Conservation (phyloP, 2,797 vertebrate species). For the Fratercula arctica region DNA sequence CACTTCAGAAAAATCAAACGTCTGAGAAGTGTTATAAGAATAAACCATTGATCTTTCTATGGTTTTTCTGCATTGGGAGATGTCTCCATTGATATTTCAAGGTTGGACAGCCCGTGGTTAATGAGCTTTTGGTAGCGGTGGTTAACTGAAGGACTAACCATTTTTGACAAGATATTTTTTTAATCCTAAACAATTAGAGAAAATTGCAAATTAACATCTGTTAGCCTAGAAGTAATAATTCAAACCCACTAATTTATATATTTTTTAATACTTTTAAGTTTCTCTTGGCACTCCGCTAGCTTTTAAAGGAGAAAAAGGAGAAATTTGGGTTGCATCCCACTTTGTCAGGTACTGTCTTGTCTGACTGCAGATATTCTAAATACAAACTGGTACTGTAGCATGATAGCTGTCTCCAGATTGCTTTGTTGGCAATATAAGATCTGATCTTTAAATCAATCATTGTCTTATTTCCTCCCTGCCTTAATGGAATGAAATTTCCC, state of each 20-base stretch:
- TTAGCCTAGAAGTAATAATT: background rate
- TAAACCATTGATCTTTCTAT: background rate
- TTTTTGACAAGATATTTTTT: background rate
- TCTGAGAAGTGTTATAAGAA: background rate
- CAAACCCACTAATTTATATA: background rate
- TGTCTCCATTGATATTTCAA: background rate
- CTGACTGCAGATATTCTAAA: background rate
- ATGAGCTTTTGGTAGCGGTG: background rate
- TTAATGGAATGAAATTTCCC: background rate
- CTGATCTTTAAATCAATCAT: background rate
- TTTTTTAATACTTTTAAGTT: background rate
- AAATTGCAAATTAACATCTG: background rate
- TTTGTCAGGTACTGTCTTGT: background rate
- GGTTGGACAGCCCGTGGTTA: fast-evolving
- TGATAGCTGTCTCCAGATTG: background rate
- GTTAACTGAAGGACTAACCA: background rate
- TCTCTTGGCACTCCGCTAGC: background rate
- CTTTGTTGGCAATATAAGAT: background rate
- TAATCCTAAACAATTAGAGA: background rate
- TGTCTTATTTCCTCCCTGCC: background rate
- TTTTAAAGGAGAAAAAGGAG: background rate
- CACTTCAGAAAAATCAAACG: background rate
- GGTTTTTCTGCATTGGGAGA: background rate
- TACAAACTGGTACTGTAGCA: background rate
- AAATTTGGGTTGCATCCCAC: background rate